Base-by-base conservation (phyloP, 2,888 invertebrate species). In the Spisula subtruncata region DNA sequence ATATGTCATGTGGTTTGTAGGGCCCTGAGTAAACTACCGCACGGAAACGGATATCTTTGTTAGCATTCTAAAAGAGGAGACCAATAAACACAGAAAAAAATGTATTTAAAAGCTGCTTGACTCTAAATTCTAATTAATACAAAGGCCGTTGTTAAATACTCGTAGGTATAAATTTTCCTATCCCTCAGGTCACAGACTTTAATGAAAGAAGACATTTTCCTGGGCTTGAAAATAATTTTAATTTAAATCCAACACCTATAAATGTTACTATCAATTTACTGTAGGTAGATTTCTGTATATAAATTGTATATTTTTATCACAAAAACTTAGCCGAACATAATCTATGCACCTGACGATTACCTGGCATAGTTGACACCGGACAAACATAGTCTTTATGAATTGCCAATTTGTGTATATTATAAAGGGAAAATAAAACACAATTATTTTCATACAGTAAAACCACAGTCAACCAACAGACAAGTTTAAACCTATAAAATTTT, bases 1-100 rank as follows among this genome's bases (percentile, higher is more conserved):
- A 92, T 92, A 90, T 92, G 92, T 85, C 89, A 25, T 46, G 41
- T 41, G 41, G 41, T 41, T n/a, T n/a, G 41, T 5, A 46, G 18
- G n/a, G 71, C 56, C 88, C 90, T 89, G 88, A 90, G 66, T 66
- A 71, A 71, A 5, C 66, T 46, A 25, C 35, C 18, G 4, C 32
- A 54, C 25, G 48, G 46, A 71, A 46, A 60, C 20, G n/a, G 60
- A n/a, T 66, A 66, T 25, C 25, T 66, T 16, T 66, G 60, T 66
- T n/a, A 25, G 25, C 6, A 66, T 8, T 66, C 25, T n/a, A 25
- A 66, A 10, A 66, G 25, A 60, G 25, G 60, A 51, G 6, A 51
- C 51, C 5, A 51, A 4, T 14, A 51, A 41, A 41, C 41, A 41
- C 41, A 41, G n/a, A n/a, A n/a, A 41, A 41, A 41, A 2, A 41